A percentile compares a stretch with the other conserved stretches of the same genome.
Conservation (phyloP, 2,113 vertebrate species). For the Paradoxurus hermaphroditus region DNA sequence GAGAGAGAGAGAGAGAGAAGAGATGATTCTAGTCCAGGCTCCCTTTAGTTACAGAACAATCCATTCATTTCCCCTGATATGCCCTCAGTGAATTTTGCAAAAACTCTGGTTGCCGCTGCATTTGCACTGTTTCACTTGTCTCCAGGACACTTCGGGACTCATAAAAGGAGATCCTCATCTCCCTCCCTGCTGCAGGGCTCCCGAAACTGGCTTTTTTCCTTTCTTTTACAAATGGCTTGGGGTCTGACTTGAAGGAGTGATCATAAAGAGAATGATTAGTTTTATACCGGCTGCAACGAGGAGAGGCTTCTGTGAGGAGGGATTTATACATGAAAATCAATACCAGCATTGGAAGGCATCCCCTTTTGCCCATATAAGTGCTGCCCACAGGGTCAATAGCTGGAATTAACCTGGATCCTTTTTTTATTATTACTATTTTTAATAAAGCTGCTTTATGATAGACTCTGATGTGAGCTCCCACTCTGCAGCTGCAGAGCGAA, state of each 20-base stretch:
- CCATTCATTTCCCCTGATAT: background rate
- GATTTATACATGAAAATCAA: conserved; percentile 77
- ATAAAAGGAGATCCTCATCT: conserved; percentile 9
- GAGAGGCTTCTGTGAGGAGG: conserved; percentile 46
- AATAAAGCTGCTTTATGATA: conserved; percentile 62
- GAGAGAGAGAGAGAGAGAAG: background rate
- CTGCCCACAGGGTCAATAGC: conserved; percentile 69
- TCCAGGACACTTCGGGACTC: background rate
- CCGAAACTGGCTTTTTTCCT: background rate
- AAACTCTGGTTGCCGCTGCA: background rate
- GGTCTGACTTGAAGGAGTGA: conserved; percentile 59
- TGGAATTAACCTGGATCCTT: conserved; percentile 62
- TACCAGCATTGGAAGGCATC: conserved; percentile 56
- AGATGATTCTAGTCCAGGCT: background rate
- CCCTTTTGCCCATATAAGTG: conserved; percentile 60
- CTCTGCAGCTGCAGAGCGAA: background rate
- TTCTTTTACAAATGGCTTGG: conserved; percentile 30
- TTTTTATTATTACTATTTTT: conserved; percentile 74
- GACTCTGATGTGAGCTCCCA: conserved; percentile 2
- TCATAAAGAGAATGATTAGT: conserved; percentile 77
- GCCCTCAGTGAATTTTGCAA: background rate
- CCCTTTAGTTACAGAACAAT: background rate
- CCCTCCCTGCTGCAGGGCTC: background rate
- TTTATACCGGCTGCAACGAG: conserved; percentile 60
- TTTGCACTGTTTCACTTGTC: background rate